These are phyloP conservation scores for Hyles euphorbiae DNA, from an alignment of 1,140 invertebrate species.

Conservation along the genomic window DNA sequence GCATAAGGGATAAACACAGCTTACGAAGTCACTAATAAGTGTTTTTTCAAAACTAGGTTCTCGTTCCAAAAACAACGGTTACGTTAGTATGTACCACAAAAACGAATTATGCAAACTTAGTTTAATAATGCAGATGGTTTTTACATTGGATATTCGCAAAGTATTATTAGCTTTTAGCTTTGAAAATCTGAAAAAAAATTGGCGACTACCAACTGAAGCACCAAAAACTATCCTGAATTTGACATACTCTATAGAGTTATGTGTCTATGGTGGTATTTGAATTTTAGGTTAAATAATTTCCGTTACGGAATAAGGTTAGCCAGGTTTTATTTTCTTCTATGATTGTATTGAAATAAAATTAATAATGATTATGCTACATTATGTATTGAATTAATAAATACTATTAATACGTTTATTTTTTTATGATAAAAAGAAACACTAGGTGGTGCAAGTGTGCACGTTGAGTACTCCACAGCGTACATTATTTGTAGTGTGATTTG, in stretches of 20 bases:
- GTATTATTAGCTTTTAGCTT: slow-evolving; percentile 34
- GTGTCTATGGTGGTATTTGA: slow-evolving; percentile 59
- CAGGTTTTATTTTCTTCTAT: neutral
- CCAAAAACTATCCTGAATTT: slow-evolving; percentile 51
- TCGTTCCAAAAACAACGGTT: slow-evolving; percentile 12
- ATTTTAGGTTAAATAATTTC: slow-evolving; percentile 39
- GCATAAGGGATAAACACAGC: slow-evolving; percentile 56
- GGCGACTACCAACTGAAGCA: slow-evolving; percentile 63
- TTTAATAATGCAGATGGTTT: slow-evolving; percentile 19
- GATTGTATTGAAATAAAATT: no score
- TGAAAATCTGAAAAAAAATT: slow-evolving; percentile 53
- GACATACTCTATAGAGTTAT: slow-evolving; percentile 51
- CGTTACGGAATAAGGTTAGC: slow-evolving; percentile 30
- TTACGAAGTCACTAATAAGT: slow-evolving; percentile 48
- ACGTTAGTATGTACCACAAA: slow-evolving; percentile 17
- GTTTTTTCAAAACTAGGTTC: slow-evolving; percentile 27
- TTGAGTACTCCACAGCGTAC: no score
- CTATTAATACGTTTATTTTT: no score
- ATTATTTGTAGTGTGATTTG: no score
- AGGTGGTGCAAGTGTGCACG: no score
- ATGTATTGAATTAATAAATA: no score
- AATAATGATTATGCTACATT: no score
- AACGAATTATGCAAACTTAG: slow-evolving; percentile 14
- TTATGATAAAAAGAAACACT: no score
- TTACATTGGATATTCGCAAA: slow-evolving; percentile 17